phyloP scores from a whole-genome alignment of 2,797 vertebrate species.

The Nasua narica region DNA sequence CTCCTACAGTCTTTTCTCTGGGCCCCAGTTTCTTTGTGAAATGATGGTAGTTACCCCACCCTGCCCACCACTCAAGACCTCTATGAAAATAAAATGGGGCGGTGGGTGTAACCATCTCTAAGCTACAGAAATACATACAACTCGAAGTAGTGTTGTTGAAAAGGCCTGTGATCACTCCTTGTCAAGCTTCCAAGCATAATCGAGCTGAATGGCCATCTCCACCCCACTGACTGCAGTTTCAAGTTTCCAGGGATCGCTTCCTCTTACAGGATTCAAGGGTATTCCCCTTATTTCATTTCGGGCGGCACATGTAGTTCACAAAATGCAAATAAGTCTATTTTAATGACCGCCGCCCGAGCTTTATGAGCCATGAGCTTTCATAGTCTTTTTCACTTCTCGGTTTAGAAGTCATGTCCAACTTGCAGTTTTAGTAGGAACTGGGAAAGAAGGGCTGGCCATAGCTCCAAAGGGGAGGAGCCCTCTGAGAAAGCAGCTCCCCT shows the following conservation, averaged over 20 bases:
- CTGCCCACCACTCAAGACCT: not conserved
- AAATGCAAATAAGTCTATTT: constrained; percentile 33
- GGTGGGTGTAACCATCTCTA: not conserved
- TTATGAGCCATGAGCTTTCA: not conserved
- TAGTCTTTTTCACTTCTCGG: not conserved
- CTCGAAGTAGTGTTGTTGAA: not conserved
- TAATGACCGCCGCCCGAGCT: not conserved
- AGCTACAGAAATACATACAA: not conserved
- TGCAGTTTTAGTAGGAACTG: not conserved
- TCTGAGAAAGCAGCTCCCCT: not conserved
- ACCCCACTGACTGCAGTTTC: not conserved
- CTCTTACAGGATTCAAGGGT: not conserved
- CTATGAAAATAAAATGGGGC: not conserved
- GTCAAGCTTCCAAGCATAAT: not conserved
- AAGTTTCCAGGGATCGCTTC: not conserved
- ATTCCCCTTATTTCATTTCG: constrained; percentile 30
- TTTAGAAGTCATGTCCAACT: not conserved
- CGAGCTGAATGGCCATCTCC: not conserved
- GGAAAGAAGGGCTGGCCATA: not conserved
- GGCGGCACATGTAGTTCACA: not conserved
- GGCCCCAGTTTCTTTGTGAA: not conserved
- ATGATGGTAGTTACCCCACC: not conserved
- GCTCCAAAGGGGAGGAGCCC: not conserved
- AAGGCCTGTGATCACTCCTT: not conserved
- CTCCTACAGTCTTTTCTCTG: not conserved